These are phyloP conservation scores for Crypturellus tataupa DNA, from an alignment of 2,797 vertebrate genomes.

Conservation along the genomic window DNA sequence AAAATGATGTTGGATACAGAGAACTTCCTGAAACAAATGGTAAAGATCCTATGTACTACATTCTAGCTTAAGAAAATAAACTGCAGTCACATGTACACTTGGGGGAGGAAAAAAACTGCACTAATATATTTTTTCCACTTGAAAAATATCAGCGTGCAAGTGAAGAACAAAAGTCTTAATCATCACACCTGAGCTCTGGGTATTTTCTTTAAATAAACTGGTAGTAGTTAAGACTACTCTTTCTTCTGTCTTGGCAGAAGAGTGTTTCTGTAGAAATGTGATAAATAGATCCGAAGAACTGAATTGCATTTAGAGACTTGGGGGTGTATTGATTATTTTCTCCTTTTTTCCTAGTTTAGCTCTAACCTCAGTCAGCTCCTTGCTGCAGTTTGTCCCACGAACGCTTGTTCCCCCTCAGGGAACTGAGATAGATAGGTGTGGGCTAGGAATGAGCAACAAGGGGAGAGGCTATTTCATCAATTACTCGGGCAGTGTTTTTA, in stretches of 20 bases:
- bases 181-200: not conserved
- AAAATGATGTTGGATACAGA: conserved; percentile 96
- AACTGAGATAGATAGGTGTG: not conserved
- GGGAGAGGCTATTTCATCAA: not conserved
- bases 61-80: not conserved
- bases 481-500: not conserved
- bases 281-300: not conserved
- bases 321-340: not conserved
- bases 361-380: not conserved
- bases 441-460: not conserved
- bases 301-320: not conserved
- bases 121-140: not conserved
- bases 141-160: not conserved
- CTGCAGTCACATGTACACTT: not conserved
- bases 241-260: not conserved
- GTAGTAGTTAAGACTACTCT: not conserved
- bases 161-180: not conserved
- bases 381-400: not conserved
- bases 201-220: not conserved
- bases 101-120: not conserved
- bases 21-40: conserved; percentile 95
- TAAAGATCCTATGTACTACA: conserved; percentile 54
- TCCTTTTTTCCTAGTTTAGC: not conserved
- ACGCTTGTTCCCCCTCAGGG: not conserved
- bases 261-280: not conserved